Evolutionary conservation across 2,888 invertebrate genomes (phyloP).

Genomic region (Ichneumon xanthorius): DNA sequence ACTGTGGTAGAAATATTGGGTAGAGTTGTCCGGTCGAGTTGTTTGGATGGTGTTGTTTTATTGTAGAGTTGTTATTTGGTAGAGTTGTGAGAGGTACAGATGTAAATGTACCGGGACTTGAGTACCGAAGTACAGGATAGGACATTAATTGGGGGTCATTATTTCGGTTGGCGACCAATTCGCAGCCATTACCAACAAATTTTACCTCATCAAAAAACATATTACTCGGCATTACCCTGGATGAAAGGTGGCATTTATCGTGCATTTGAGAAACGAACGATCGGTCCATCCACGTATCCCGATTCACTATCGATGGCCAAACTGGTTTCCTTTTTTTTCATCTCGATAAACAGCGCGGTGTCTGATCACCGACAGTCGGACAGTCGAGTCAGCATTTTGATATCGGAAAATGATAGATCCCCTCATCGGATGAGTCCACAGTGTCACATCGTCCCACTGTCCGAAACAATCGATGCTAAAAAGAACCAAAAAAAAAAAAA

Average conservation of each 20-base stretch:
- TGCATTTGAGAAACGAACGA: background rate
- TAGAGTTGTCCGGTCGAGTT: too few species aligned
- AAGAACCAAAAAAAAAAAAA: background rate
- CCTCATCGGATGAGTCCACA: conserved; percentile 20
- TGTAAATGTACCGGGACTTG: too few species aligned
- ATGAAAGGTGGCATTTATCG: background rate
- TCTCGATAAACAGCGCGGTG: conserved; percentile 38
- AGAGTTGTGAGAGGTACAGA: too few species aligned
- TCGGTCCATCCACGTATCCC: background rate
- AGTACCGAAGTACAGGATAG: too few species aligned
- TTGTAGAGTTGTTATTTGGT: too few species aligned
- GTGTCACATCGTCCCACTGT: conserved; percentile 12
- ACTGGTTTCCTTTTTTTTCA: background rate
- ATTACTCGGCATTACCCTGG: too few species aligned
- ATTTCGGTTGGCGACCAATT: too few species aligned
- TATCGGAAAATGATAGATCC: conserved; percentile 52
- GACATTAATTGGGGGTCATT: too few species aligned
- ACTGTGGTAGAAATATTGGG: too few species aligned
- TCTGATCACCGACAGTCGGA: conserved; percentile 39
- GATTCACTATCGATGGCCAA: background rate
- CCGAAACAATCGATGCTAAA: conserved; percentile 31
- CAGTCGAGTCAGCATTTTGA: conserved; percentile 59
- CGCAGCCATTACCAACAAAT: too few species aligned
- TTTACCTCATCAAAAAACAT: too few species aligned
- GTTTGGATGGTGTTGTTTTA: too few species aligned